A percentile compares a stretch with the other conserved stretches of the same genome.
Evolutionary conservation across 2,797 vertebrate genomes (phyloP).

Genomic region (Bovichtus variegatus): DNA sequence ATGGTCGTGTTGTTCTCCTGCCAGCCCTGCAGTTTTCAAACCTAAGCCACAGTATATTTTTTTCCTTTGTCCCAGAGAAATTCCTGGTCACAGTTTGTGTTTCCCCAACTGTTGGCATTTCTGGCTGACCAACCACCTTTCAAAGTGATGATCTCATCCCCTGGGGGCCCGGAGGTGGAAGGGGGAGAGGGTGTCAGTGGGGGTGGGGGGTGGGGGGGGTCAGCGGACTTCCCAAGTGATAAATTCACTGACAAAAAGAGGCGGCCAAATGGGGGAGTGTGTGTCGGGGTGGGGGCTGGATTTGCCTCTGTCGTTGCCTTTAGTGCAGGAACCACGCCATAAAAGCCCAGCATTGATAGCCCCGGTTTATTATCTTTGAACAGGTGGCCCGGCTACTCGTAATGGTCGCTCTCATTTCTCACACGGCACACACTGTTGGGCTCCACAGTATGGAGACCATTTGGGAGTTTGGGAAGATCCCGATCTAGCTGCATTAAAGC

Average conservation of each 20-base stretch:
- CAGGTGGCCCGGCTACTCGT: conserved; percentile 80
- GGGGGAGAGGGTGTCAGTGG: conserved; percentile 45
- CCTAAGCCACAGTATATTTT: conserved; percentile 46
- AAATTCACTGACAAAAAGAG: conserved; percentile 78
- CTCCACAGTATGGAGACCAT: conserved; percentile 66
- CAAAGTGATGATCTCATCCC: conserved; percentile 81
- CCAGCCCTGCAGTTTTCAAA: conserved; percentile 47
- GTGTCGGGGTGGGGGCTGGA: conserved; percentile 50
- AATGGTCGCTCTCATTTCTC: conserved; percentile 65
- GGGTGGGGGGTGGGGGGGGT: conserved; percentile 43
- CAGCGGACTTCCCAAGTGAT: conserved; percentile 79
- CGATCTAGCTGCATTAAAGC: conserved; percentile 58
- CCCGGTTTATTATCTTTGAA: conserved; percentile 86
- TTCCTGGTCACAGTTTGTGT: conserved; percentile 65
- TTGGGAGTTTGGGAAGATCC: conserved; percentile 78
- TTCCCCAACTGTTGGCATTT: conserved; percentile 68
- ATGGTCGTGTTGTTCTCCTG: conserved; percentile 35
- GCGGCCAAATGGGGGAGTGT: conserved; percentile 58
- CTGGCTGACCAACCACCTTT: conserved; percentile 71
- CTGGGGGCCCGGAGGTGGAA: conserved; percentile 55
- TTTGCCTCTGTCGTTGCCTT: conserved; percentile 72
- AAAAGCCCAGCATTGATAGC: conserved; percentile 82
- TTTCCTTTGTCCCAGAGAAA: conserved; percentile 55
- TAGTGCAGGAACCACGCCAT: conserved; percentile 81
- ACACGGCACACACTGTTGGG: conserved; percentile 45